Evolutionary conservation across 2,888 invertebrate species (phyloP).

Genomic region (Lucinisca nassula): DNA sequence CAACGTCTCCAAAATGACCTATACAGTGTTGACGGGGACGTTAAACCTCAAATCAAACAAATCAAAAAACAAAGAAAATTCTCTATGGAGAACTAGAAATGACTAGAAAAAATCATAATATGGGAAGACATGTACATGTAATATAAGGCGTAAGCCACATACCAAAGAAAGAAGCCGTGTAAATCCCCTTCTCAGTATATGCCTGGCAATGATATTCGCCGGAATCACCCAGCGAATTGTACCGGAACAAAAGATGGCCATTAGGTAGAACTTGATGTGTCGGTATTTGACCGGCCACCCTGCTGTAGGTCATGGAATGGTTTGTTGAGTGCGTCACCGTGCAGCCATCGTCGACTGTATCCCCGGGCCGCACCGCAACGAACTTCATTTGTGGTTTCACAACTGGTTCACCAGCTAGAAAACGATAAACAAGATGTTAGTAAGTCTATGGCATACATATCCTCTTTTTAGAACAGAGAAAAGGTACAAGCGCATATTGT

Average conservation of each 20-base stretch:
- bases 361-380: slow-evolving; percentile 46
- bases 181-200: slow-evolving; percentile 50
- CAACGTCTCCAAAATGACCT: too few species aligned
- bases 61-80: too few species aligned
- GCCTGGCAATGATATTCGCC: slow-evolving; percentile 62
- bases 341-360: slow-evolving; percentile 57
- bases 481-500: too few species aligned
- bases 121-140: too few species aligned
- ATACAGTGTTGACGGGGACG: too few species aligned
- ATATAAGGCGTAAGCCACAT: too few species aligned
- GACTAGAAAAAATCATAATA: too few species aligned
- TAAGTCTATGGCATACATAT: too few species aligned
- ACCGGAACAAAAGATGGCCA: slow-evolving; percentile 54
- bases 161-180: slow-evolving; percentile 58
- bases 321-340: slow-evolving; percentile 37
- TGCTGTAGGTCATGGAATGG: slow-evolving; percentile 45
- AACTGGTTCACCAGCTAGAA: slow-evolving; percentile 27
- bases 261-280: slow-evolving; percentile 49
- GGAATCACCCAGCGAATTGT: slow-evolving; percentile 27
- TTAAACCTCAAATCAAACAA: too few species aligned
- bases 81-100: too few species aligned
- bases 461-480: too few species aligned
- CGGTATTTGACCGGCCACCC: slow-evolving; percentile 53
- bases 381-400: slow-evolving; percentile 44
- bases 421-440: too few species aligned